phyloP scores from a whole-genome alignment of 2,113 vertebrate genomes.

The Bos javanicus region DNA sequence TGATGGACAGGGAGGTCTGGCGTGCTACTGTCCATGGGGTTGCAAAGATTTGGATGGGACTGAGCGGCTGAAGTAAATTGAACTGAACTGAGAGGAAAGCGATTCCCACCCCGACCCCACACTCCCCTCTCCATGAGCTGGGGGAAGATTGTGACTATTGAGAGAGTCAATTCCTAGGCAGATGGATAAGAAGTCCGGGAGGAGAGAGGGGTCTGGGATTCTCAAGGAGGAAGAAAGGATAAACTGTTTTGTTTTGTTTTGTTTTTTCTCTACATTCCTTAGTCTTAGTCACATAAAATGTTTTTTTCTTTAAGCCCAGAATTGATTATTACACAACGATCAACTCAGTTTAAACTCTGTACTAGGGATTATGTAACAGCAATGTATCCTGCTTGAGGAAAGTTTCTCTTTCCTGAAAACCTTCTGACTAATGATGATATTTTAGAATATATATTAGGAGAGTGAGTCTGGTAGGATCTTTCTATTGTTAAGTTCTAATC shows the following conservation, averaged over 20 bases:
- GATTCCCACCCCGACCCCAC: neutral
- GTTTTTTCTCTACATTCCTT: neutral
- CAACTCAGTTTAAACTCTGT: neutral
- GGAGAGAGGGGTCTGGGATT: neutral
- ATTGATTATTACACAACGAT: neutral
- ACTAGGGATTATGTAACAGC: neutral
- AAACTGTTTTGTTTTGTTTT: neutral
- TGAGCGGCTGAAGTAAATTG: neutral
- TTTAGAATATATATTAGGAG: neutral
- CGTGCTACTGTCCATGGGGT: neutral
- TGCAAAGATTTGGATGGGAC: accelerated
- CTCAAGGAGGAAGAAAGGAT: neutral
- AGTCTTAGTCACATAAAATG: neutral
- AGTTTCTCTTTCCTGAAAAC: neutral
- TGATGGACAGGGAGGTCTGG: neutral
- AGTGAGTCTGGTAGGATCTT: neutral
- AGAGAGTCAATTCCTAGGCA: neutral
- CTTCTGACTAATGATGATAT: neutral
- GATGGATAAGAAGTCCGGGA: neutral
- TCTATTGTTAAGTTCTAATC: neutral
- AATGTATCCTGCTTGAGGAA: neutral
- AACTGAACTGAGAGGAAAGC: neutral
- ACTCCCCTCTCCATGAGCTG: accelerated
- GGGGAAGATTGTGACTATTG: neutral
- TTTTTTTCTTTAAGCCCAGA: neutral